A percentile compares a stretch with the other conserved stretches of the same genome.
Evolutionary conservation across 1,140 invertebrate genomes (phyloP).

Genomic region (Drosophila triauraria): DNA sequence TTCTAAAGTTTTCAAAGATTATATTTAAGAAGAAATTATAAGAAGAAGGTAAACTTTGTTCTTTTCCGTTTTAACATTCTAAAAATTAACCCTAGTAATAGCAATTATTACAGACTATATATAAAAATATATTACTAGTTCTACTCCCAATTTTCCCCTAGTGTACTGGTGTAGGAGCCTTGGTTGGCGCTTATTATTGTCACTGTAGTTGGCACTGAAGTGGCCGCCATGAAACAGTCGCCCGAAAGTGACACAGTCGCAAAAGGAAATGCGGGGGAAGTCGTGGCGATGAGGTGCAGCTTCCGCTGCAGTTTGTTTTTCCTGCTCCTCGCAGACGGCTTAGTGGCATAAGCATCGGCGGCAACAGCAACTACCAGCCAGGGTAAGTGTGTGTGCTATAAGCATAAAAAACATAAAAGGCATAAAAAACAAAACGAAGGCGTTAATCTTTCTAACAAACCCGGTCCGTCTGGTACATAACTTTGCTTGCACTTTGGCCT

Average conservation of each 20-base stretch:
- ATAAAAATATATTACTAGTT: too few relatives aligned
- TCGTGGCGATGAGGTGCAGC: slow-evolving; percentile 58
- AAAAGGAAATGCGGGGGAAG: slow-evolving; percentile 13
- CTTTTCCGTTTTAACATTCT: too few relatives aligned
- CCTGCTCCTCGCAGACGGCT: slow-evolving; percentile 68
- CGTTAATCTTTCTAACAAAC: slow-evolving; percentile 81
- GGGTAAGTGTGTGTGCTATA: slow-evolving; percentile 11
- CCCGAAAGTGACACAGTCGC: slow-evolving; percentile 64
- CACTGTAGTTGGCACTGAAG: slow-evolving; percentile 77
- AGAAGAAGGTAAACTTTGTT: too few relatives aligned
- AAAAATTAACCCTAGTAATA: too few relatives aligned
- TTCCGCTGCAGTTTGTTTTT: slow-evolving; percentile 79
- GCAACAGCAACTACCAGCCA: slow-evolving; percentile 5
- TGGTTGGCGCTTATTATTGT: slow-evolving; percentile 75
- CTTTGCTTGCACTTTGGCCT: slow-evolving; percentile 77
- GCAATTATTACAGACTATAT: too few relatives aligned
- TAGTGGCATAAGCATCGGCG: slow-evolving; percentile 60
- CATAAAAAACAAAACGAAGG: slow-evolving; percentile 72
- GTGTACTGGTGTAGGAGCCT: slow-evolving; percentile 19
- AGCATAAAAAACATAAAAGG: slow-evolving; percentile 68
- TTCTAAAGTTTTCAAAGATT: too few relatives aligned
- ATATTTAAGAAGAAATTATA: too few relatives aligned
- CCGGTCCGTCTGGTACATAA: slow-evolving; percentile 69
- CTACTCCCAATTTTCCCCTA: not conserved
- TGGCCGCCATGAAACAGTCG: slow-evolving; percentile 74